Conservation (phyloP, 1,140 invertebrate genomes). For the Protaetia brevitarsis region DNA sequence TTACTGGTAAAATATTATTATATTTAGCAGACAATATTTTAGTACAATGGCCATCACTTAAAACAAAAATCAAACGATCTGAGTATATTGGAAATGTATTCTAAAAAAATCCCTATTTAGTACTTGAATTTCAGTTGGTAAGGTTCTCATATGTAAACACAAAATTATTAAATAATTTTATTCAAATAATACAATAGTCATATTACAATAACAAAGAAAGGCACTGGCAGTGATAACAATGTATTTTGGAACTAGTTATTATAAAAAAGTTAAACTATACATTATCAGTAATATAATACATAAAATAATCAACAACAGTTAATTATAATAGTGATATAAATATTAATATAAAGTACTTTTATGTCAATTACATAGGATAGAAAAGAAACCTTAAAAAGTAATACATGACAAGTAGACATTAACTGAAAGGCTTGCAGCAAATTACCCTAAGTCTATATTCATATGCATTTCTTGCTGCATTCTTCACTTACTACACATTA, state of each 20-base stretch:
- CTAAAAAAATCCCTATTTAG: constrained; percentile 33
- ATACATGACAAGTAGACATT: neutral
- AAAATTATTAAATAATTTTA: neutral
- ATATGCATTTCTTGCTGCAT: no score
- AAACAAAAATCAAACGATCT: constrained; percentile 41
- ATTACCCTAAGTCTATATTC: no score
- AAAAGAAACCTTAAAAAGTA: neutral
- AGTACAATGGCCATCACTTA: constrained; percentile 79
- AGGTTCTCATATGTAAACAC: neutral
- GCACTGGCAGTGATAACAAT: constrained; percentile 11
- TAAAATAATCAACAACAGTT: neutral
- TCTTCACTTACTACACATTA: no score
- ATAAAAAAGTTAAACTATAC: neutral
- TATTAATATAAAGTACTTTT: neutral
- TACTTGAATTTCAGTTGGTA: no score
- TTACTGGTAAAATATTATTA: constrained; percentile 84
- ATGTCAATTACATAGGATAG: neutral
- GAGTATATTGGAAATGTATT: constrained; percentile 48
- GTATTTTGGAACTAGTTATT: neutral
- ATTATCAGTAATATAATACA: neutral
- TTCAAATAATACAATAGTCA: neutral
- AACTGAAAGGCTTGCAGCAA: neutral
- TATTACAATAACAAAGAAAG: neutral
- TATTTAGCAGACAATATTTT: constrained; percentile 80
- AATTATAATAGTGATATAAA: neutral